A percentile compares a stretch with the other conserved stretches of the same genome.
These are phyloP conservation scores for Heteromyza rotundicornis DNA, from an alignment of 2,888 invertebrate genomes.

Conservation along the genomic window DNA sequence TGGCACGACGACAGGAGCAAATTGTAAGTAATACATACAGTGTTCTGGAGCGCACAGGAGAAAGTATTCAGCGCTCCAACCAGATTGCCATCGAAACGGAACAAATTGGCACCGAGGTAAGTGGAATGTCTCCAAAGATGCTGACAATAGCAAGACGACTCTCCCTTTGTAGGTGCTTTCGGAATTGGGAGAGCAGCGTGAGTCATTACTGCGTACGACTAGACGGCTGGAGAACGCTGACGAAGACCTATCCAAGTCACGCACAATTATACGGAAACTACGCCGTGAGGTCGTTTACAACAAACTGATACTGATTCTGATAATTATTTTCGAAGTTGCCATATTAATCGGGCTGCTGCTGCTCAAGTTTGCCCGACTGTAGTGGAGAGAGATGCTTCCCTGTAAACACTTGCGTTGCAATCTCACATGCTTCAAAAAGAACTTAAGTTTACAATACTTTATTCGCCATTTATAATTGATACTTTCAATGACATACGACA, in stretches of 20 bases:
- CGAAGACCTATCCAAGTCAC: constrained; percentile 71
- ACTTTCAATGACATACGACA: no score
- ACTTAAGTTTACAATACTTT: no score
- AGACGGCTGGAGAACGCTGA: constrained; percentile 75
- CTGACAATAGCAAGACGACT: neutral
- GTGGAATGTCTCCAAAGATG: neutral
- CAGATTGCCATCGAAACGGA: constrained; percentile 82
- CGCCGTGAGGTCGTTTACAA: constrained; percentile 75
- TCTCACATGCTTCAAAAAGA: no score
- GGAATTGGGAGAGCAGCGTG: constrained; percentile 78
- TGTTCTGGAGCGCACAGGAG: constrained; percentile 64
- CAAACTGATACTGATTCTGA: constrained; percentile 74
- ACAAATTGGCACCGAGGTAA: constrained; percentile 72
- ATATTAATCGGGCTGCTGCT: constrained; percentile 71
- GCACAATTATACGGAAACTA: constrained; percentile 71
- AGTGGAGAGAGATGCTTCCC: no score
- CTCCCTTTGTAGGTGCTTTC: constrained; percentile 70
- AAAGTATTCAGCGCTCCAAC: constrained; percentile 73
- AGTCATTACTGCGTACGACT: constrained; percentile 72
- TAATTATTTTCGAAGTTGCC: constrained; percentile 74
- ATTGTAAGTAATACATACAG: constrained; percentile 56
- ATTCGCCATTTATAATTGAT: no score
- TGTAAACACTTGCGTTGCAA: no score
- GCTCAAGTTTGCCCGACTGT: constrained; percentile 66
- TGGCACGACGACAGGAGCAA: constrained; percentile 64